These are phyloP conservation scores for Cryptoblepharus egeriae DNA, from an alignment of 2,797 vertebrate genomes.

Conservation along the genomic window DNA sequence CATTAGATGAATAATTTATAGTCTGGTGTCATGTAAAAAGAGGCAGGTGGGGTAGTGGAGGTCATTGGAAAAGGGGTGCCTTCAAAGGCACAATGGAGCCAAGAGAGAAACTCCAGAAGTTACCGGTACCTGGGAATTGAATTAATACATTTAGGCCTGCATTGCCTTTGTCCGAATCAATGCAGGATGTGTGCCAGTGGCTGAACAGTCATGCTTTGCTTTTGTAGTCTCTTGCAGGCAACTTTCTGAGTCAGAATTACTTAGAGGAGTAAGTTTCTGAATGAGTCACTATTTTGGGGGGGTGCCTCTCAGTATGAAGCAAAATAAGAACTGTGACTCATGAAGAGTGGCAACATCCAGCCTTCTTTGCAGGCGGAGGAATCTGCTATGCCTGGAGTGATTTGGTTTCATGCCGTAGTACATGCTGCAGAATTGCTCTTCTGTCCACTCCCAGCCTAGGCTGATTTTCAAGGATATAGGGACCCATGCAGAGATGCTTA, in stretches of 20 bases:
- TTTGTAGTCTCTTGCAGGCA: background rate
- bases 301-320: background rate
- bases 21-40: background rate
- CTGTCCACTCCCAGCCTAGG: no score
- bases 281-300: background rate
- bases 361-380: no score
- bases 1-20: background rate
- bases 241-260: background rate
- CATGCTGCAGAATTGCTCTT: no score
- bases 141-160: no score
- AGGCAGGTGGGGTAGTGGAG: background rate
- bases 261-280: background rate
- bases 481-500: no score
- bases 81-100: no score
- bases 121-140: no score
- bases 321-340: background rate
- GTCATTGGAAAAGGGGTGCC: background rate
- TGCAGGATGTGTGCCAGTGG: background rate
- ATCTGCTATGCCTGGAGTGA: no score
- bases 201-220: no score
- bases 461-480: no score
- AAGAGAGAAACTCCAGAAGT: background rate
- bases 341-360: background rate
- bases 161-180: background rate
- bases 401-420: no score